Evolutionary conservation across 2,113 vertebrate genomes (phyloP).

Genomic region (Corapipo altera): DNA sequence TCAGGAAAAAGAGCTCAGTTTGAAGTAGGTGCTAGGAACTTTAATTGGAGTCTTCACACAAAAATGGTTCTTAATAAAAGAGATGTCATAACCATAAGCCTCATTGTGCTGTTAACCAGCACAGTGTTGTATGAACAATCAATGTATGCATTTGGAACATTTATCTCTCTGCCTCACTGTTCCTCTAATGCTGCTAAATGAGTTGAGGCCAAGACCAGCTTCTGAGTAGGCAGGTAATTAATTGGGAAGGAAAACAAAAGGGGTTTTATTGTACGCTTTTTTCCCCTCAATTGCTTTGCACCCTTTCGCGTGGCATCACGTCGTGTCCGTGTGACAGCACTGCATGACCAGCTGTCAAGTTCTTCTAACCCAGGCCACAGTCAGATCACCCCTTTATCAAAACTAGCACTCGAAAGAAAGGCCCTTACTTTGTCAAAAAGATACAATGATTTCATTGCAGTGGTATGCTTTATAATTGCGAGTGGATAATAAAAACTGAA

Average conservation of each 20-base stretch:
- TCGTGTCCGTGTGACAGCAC: background rate
- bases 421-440: background rate
- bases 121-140: background rate
- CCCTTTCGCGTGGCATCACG: background rate
- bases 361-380: background rate
- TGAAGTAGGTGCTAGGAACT: background rate
- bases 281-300: background rate
- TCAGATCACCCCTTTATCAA: background rate
- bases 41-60: background rate
- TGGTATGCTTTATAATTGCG: background rate
- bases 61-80: background rate
- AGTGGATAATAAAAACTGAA: background rate
- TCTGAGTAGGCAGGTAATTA: background rate
- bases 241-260: background rate
- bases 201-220: background rate
- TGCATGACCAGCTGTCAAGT: rapidly evolving
- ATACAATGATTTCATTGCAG: background rate
- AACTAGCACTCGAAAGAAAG: background rate
- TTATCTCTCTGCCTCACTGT: background rate
- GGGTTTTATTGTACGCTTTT: rapidly evolving
- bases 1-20: background rate
- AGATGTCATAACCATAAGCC: background rate
- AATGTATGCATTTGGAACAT: background rate
- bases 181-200: background rate
- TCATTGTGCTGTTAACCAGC: background rate